Conservation (phyloP, 2,113 vertebrate genomes). For the Pionites leucogaster region DNA sequence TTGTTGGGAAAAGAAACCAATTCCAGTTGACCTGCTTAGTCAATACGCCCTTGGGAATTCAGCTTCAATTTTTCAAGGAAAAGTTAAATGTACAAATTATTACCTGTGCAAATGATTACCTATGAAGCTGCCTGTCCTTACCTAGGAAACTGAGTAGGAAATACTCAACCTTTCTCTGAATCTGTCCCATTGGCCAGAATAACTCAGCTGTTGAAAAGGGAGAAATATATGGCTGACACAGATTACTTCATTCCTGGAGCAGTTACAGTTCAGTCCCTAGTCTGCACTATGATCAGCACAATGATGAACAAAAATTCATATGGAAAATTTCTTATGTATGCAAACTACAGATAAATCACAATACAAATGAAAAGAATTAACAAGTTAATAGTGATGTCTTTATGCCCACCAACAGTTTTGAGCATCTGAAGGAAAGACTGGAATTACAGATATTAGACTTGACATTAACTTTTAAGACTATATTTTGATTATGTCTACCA, state of each 20-base stretch:
- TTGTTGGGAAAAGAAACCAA: background rate
- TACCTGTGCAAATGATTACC: background rate
- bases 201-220: background rate
- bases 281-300: background rate
- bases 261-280: background rate
- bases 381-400: background rate
- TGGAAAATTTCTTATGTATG: background rate
- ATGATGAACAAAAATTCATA: background rate
- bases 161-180: background rate
- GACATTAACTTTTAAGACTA: background rate
- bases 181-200: background rate
- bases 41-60: background rate
- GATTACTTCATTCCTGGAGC: background rate
- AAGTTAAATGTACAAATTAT: constrained; percentile 5
- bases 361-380: background rate
- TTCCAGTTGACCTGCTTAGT: background rate
- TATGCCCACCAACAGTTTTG: background rate
- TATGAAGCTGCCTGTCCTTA: background rate
- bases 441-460: background rate
- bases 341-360: background rate
- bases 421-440: background rate
- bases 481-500: constrained; percentile 20
- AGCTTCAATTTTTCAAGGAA: background rate
- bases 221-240: background rate
- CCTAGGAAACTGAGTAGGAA: background rate